A percentile compares a stretch with the other conserved stretches of the same genome.
Evolutionary conservation across 1,140 invertebrate genomes (phyloP).

Genomic region (Paraescarpia echinospica): DNA sequence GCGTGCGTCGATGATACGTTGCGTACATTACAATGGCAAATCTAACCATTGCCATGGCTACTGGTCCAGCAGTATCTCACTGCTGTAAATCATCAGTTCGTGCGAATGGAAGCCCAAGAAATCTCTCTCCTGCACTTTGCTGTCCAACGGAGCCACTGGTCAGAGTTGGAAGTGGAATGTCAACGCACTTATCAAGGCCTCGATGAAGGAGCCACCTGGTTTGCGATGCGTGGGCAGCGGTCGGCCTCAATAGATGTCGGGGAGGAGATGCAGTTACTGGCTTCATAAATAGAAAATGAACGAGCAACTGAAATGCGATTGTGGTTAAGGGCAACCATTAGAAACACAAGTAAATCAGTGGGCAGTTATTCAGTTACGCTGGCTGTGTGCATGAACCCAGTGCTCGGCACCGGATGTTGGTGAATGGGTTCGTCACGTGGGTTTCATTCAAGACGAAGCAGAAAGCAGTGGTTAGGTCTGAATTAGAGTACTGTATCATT

Average conservation of each 20-base stretch:
- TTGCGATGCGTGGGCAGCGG: not conserved
- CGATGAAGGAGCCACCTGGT: not conserved
- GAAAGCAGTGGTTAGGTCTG: no score
- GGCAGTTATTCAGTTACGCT: not conserved
- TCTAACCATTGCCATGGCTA: not conserved
- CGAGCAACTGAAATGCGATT: not conserved
- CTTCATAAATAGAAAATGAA: constrained; percentile 6
- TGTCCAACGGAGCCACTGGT: not conserved
- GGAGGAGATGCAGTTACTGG: not conserved
- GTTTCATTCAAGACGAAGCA: not conserved
- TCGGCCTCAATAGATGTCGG: not conserved
- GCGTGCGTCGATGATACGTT: not conserved
- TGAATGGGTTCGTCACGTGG: not conserved
- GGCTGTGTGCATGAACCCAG: not conserved
- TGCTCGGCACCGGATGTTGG: not conserved
- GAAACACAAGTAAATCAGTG: not conserved
- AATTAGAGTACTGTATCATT: no score
- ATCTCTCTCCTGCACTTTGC: not conserved
- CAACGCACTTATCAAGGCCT: not conserved
- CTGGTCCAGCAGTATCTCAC: not conserved
- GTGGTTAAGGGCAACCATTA: not conserved
- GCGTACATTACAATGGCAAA: not conserved
- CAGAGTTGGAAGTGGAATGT: not conserved
- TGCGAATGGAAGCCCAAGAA: not conserved
- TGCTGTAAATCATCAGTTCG: not conserved